phyloP scores from a whole-genome alignment of 2,888 invertebrate species.

The Agonopterix subpropinquella region DNA sequence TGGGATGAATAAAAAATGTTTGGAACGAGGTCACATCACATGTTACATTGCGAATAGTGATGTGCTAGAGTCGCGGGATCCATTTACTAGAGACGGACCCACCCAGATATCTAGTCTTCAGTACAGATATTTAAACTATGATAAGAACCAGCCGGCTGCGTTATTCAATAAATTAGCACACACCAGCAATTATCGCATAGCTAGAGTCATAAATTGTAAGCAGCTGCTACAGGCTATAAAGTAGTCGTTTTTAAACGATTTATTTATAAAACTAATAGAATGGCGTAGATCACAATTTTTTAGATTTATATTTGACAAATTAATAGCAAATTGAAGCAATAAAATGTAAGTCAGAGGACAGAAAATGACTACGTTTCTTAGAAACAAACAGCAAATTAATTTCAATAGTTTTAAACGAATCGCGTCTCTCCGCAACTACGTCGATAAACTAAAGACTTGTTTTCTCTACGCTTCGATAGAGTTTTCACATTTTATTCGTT shows the following conservation, averaged over 20 bases:
- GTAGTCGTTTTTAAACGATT: constrained; percentile 10
- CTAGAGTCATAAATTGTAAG: constrained; percentile 7
- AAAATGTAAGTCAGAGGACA: not conserved
- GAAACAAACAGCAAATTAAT: not conserved
- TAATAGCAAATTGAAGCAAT: constrained; percentile 9
- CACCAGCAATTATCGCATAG: constrained; percentile 4
- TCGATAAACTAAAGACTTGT: too few relatives aligned
- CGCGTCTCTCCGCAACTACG: too few relatives aligned
- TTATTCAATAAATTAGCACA: constrained; percentile 29
- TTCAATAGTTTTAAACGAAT: too few relatives aligned
- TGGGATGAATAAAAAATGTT: constrained; percentile 33
- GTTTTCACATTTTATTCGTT: too few relatives aligned
- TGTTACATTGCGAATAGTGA: constrained; percentile 24
- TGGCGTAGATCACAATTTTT: not conserved
- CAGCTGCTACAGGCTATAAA: constrained; percentile 4
- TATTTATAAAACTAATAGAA: constrained; percentile 12
- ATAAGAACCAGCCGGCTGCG: constrained; percentile 30
- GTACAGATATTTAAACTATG: constrained; percentile 21
- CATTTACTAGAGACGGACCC: constrained; percentile 20
- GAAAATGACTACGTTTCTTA: not conserved
- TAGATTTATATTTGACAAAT: not conserved
- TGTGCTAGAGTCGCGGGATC: constrained; percentile 19
- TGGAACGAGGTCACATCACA: constrained; percentile 33
- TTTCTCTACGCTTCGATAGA: too few relatives aligned
- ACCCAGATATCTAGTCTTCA: constrained; percentile 8